phyloP scores from a whole-genome alignment of 2,797 vertebrate species.

The Phataginus tricuspis region DNA sequence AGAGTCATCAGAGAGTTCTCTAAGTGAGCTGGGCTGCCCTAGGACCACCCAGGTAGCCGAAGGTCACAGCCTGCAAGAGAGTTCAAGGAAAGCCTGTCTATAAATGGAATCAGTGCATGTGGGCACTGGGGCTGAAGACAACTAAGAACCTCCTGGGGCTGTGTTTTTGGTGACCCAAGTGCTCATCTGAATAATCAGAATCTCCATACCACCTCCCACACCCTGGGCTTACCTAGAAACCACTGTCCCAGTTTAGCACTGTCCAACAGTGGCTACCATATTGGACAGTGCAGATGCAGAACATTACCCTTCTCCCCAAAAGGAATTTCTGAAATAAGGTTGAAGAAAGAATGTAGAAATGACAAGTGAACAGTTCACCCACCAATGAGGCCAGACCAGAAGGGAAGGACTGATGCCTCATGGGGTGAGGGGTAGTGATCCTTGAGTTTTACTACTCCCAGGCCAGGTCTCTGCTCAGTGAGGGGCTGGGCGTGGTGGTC shows the following conservation, averaged over 20 bases:
- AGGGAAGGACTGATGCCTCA: background rate
- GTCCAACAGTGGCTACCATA: background rate
- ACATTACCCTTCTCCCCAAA: background rate
- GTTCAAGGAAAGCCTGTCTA: background rate
- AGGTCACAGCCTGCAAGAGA: background rate
- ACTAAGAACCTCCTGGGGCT: background rate
- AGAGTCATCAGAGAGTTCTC: background rate
- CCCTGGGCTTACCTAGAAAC: slow-evolving; percentile 7
- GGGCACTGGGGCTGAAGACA: background rate
- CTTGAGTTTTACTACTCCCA: background rate
- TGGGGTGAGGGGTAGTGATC: background rate
- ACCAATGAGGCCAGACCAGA: background rate
- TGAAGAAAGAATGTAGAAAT: slow-evolving; percentile 13
- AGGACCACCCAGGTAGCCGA: background rate
- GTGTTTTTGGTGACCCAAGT: background rate
- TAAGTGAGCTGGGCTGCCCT: background rate
- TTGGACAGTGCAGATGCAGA: background rate
- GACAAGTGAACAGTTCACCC: background rate
- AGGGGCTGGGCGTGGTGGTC: background rate
- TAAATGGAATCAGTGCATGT: background rate
- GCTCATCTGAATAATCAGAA: slow-evolving; percentile 4
- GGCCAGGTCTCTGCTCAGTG: background rate
- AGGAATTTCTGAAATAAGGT: slow-evolving; percentile 21
- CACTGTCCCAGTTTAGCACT: background rate
- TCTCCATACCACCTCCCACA: background rate